Evolutionary conservation across 2,888 invertebrate species (phyloP), one percentile per base, ranked within the genome.

Genomic region (Eulithis testata): DNA sequence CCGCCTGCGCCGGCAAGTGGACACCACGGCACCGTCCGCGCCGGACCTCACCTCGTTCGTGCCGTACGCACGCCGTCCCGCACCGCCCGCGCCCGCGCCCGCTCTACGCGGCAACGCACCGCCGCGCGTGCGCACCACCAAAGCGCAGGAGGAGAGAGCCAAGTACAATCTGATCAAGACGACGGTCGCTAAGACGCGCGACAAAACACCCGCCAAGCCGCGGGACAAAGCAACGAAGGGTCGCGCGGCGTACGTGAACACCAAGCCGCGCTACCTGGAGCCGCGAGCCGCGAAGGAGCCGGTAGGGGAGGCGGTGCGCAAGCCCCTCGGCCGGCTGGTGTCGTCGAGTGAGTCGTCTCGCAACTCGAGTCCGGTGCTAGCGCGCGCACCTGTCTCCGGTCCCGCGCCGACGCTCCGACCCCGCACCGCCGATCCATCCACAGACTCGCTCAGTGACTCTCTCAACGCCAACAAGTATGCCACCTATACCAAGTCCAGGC

Each of bases 261-360:
- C 88, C 73, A 95, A 95, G 69, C 94, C 96, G 0, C 90, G 95
- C 27, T 95, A 96, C 75, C 81, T 95, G 73, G 95, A 96, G 73
- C 95, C 95, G 3, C 90, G 93, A 31, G 14, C 67, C 9, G 14
- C 58, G 43, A 52, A 12, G 55, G 37, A 44, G 37, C n/a, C 37
- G 50, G 47, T 11, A 37, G 52, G 55, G 55, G 37, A 44, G 37
- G 21, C 37, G 50, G 47, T 11, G 37, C 55, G 55, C 31, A 80
- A 54, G 68, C 82, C 68, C 51, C 81, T 72, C 14, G n/a, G 73
- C 83, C 21, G 71, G 85, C 2, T 50, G 79, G 87, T 94, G 12
- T 95, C 95, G 0, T 95, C 95, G 0, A 95, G 94, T 54, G 96
- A 96, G 74, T 96, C 96, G 0, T 96, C 96, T 0, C 91, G 95